Evolutionary conservation across 37 sponge, comb jelly and placozoan species (phyloP).

Genomic region (Agelas oroides): DNA sequence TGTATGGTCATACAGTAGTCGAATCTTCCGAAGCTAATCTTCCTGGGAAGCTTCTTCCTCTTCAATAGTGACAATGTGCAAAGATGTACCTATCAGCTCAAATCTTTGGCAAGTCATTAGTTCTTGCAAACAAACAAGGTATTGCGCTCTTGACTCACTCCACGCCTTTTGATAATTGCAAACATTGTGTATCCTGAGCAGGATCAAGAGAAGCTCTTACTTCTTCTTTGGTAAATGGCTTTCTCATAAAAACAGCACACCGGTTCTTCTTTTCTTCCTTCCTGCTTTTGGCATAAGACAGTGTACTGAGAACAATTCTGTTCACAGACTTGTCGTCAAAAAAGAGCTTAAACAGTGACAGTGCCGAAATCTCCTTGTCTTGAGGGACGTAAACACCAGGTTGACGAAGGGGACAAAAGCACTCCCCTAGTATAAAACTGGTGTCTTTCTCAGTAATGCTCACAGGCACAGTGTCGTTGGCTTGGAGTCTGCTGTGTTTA

Average conservation of each 20-base stretch:
- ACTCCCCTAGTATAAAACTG: neutral
- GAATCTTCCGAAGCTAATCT: constrained; percentile 17
- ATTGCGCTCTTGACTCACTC: neutral
- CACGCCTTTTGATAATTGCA: constrained; percentile 18
- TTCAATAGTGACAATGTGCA: constrained; percentile 27
- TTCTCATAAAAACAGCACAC: constrained; percentile 13
- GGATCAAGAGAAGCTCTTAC: constrained; percentile 4
- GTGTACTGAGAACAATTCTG: neutral
- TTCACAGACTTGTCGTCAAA: neutral
- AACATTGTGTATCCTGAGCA: constrained; percentile 4
- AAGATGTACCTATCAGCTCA: constrained; percentile 31
- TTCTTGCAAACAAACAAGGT: constrained; percentile 1
- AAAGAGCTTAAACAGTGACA: constrained; percentile 21
- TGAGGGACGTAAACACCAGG: constrained; percentile 25
- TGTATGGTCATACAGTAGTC: constrained; percentile 5
- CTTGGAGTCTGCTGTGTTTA: too few species aligned
- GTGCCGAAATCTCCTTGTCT: neutral
- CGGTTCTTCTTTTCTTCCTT: neutral
- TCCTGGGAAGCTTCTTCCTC: neutral
- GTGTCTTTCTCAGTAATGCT: neutral
- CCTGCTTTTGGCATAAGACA: too few species aligned
- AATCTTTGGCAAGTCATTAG: constrained; percentile 1
- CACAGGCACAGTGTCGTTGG: neutral
- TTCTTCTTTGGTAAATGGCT: constrained; percentile 11
- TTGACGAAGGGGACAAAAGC: neutral